phyloP scores from a whole-genome alignment of 2,888 invertebrate species.

The Odontocolon sp. region DNA sequence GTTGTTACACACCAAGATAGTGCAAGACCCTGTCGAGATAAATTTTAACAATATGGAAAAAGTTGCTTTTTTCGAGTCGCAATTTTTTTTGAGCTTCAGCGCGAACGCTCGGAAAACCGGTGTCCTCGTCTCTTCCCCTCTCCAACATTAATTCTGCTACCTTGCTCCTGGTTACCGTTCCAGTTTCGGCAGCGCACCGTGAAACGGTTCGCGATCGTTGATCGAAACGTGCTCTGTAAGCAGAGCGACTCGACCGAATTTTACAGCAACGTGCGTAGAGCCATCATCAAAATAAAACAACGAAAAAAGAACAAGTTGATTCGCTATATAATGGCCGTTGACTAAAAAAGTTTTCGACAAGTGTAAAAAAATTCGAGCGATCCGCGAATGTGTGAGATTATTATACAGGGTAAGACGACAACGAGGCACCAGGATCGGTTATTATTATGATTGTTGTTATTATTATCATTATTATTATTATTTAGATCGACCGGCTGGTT shows the following conservation, averaged over 20 bases:
- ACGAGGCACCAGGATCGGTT: too few relatives aligned
- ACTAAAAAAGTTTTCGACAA: conserved; percentile 24
- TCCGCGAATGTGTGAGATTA: conserved; percentile 20
- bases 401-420: not conserved
- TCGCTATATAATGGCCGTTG: too few relatives aligned
- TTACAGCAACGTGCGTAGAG: conserved; percentile 35
- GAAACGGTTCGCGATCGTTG: conserved; percentile 62
- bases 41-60: not conserved
- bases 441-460: too few relatives aligned
- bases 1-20: not conserved
- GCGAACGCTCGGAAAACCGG: not conserved
- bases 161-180: conserved; percentile 42
- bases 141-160: too few relatives aligned
- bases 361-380: not conserved
- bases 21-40: not conserved
- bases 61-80: not conserved
- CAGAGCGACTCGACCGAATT: conserved; percentile 57
- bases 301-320: conserved; percentile 12
- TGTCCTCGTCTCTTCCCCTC: too few relatives aligned
- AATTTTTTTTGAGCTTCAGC: not conserved
- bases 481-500: too few relatives aligned
- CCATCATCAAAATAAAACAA: conserved; percentile 26
- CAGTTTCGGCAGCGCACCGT: conserved; percentile 54
- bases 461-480: too few relatives aligned
- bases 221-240: conserved; percentile 65